Evolutionary conservation across 2,888 invertebrate species (phyloP).

Genomic region (Nemoura dubitans): DNA sequence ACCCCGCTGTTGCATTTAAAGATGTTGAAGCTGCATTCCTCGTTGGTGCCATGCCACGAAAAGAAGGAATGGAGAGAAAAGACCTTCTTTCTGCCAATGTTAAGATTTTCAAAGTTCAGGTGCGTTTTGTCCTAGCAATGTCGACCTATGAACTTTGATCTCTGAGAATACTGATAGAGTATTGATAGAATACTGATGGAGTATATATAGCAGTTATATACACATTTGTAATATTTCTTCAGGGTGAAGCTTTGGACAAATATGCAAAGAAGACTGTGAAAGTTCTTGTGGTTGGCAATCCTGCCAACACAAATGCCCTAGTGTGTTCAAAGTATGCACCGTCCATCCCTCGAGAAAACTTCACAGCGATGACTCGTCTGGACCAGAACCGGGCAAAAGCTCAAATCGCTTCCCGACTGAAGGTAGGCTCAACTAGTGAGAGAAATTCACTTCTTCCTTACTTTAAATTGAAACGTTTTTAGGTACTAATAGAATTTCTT

Average conservation of each 20-base stretch:
- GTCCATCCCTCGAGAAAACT: slow-evolving; percentile 94
- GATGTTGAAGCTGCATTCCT: slow-evolving; percentile 96
- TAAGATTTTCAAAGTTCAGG: slow-evolving; percentile 95
- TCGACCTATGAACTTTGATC: slow-evolving; percentile 7
- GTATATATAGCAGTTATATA: neutral
- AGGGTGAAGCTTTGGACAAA: slow-evolving; percentile 90
- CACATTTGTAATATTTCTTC: slow-evolving; percentile 47
- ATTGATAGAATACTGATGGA: neutral
- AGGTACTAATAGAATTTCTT: slow-evolving; percentile 14
- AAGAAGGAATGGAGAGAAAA: slow-evolving; percentile 98
- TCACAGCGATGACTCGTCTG: slow-evolving; percentile 96
- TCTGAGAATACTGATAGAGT: neutral
- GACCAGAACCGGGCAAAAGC: slow-evolving; percentile 98
- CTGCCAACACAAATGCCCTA: slow-evolving; percentile 98
- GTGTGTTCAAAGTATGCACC: slow-evolving; percentile 96
- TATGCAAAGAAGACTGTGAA: slow-evolving; percentile 92
- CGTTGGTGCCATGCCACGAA: slow-evolving; percentile 98
- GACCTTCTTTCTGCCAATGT: slow-evolving; percentile 97
- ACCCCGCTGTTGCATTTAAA: slow-evolving; percentile 92
- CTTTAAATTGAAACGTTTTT: too few relatives aligned
- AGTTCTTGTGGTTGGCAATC: slow-evolving; percentile 97
- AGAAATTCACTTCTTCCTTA: slow-evolving; percentile 52
- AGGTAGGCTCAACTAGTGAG: slow-evolving; percentile 61
- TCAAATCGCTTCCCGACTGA: slow-evolving; percentile 80
- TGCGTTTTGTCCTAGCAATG: slow-evolving; percentile 45